Conservation (phyloP, 2,888 invertebrate genomes). For the Troilus luridus region DNA sequence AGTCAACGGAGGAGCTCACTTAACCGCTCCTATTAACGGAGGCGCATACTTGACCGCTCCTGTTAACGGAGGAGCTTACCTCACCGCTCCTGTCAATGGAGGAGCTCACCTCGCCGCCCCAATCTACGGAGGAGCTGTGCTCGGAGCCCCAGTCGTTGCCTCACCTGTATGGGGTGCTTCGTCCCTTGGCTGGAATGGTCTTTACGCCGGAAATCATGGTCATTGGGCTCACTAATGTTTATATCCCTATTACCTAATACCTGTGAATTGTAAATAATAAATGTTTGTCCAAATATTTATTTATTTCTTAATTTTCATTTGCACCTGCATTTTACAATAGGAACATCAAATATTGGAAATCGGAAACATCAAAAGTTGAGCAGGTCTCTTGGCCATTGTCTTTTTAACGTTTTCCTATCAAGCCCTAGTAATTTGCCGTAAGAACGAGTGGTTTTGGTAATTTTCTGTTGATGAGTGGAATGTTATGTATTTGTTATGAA, state of each 20-base stretch:
- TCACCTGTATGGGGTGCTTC: neutral
- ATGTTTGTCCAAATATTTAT: neutral
- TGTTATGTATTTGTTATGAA: no score
- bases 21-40: neutral
- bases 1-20: neutral
- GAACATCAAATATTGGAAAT: no score
- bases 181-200: neutral
- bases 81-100: neutral
- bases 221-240: slow-evolving; percentile 22
- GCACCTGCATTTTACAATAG: no score
- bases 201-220: neutral
- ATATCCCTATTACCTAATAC: neutral
- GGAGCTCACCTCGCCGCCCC: neutral
- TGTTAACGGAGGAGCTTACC: neutral
- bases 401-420: no score
- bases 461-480: no score
- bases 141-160: neutral
- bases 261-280: neutral
- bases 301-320: no score
- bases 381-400: no score
- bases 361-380: no score
- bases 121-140: neutral
- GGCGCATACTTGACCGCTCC: neutral
- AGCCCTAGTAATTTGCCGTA: no score
- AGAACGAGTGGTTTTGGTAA: no score